Conservation (phyloP, 2,113 vertebrate genomes). For the Petrocephalus microphthalmus region DNA sequence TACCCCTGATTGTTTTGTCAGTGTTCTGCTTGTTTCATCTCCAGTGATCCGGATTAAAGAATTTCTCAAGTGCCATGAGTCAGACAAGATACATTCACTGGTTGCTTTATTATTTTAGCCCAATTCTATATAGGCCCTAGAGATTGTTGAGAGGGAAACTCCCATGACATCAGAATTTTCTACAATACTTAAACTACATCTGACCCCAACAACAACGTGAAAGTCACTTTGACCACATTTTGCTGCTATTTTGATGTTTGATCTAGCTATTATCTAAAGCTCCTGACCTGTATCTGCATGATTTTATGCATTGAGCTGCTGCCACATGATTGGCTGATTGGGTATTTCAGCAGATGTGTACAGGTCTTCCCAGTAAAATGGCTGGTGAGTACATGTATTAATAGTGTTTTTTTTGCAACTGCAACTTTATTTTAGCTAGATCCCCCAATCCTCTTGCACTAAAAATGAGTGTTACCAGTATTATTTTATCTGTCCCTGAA, state of each 20-base stretch:
- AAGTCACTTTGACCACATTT: too few relatives aligned
- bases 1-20: neutral
- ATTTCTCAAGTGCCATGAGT: neutral
- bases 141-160: too few relatives aligned
- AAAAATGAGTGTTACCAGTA: neutral
- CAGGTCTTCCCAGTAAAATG: neutral
- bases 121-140: too few relatives aligned
- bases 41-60: neutral
- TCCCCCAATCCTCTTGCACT: neutral
- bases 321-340: neutral
- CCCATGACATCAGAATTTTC: too few relatives aligned
- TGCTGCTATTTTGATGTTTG: too few relatives aligned
- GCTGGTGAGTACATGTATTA: neutral
- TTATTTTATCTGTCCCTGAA: neutral
- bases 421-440: neutral
- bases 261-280: too few relatives aligned
- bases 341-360: neutral
- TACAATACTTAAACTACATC: too few relatives aligned
- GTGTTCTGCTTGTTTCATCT: neutral
- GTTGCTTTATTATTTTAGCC: neutral
- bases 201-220: too few relatives aligned
- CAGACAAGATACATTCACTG: neutral
- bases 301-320: neutral
- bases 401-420: neutral
- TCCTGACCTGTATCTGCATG: too few relatives aligned